Evolutionary conservation across 2,113 vertebrate genomes (phyloP).

Genomic region (Oreochromis spilurus): DNA sequence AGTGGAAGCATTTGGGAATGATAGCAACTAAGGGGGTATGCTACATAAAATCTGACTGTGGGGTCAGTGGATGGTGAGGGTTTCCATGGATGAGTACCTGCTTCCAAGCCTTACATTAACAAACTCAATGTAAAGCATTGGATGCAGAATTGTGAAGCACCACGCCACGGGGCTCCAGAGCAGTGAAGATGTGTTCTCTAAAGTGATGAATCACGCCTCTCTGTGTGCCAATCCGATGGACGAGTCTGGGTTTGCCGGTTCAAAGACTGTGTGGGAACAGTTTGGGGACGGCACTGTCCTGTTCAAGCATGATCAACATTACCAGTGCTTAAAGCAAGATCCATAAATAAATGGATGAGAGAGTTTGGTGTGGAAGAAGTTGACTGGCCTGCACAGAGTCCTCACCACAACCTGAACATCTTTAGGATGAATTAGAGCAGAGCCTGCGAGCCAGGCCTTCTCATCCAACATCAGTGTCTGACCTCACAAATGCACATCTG

Average conservation of each 20-base stretch:
- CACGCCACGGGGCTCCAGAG: background rate
- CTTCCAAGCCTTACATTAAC: background rate
- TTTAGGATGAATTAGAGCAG: background rate
- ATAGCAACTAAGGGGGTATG: background rate
- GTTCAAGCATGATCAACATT: background rate
- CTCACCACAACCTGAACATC: background rate
- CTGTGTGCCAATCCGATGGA: background rate
- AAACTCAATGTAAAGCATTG: background rate
- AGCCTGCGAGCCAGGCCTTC: background rate
- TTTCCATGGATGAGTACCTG: background rate
- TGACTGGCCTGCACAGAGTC: background rate
- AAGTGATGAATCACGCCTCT: accelerated
- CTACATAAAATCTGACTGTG: background rate
- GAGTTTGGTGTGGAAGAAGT: background rate
- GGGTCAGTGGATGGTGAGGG: background rate
- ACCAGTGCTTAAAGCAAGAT: background rate
- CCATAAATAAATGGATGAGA: background rate
- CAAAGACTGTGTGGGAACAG: background rate
- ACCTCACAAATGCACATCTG: background rate
- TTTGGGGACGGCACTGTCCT: background rate
- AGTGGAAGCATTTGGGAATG: background rate
- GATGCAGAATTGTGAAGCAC: background rate
- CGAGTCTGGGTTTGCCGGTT: background rate
- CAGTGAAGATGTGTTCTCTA: background rate
- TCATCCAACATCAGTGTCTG: background rate